A percentile compares a stretch with the other conserved stretches of the same genome.
Evolutionary conservation across 2,888 invertebrate genomes (phyloP).

Genomic region (Margaritifera margaritifera): DNA sequence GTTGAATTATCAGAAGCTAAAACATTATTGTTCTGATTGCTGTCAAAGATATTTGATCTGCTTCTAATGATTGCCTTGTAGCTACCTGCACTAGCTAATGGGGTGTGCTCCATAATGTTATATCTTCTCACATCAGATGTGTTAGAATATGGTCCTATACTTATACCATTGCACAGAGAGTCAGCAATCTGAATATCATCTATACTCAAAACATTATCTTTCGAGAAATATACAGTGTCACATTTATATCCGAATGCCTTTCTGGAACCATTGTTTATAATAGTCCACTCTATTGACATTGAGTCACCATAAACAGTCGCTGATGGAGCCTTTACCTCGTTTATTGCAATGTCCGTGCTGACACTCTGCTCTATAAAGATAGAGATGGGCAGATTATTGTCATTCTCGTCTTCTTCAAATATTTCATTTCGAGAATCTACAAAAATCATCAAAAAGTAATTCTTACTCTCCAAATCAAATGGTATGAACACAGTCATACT

Average conservation of each 20-base stretch:
- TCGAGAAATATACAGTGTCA: conserved; percentile 27
- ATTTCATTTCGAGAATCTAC: conserved; percentile 22
- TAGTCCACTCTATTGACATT: conserved; percentile 17
- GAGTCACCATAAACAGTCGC: conserved; percentile 9
- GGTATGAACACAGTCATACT: conserved; percentile 18
- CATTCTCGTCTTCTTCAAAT: conserved; percentile 22
- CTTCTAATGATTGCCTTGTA: conserved; percentile 26
- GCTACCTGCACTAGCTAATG: conserved; percentile 4
- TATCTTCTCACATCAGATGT: background rate
- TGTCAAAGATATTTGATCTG: conserved; percentile 24
- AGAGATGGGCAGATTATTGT: conserved; percentile 10
- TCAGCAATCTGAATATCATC: conserved; percentile 20
- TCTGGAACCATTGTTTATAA: conserved; percentile 20
- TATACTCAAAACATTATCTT: conserved; percentile 23
- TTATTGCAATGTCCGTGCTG: conserved; percentile 21
- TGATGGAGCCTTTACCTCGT: conserved; percentile 12
- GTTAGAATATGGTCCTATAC: conserved; percentile 10
- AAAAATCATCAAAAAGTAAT: conserved; percentile 20
- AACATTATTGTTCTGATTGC: conserved; percentile 21
- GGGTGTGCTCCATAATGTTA: background rate
- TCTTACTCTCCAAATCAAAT: conserved; percentile 16
- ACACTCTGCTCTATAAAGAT: conserved; percentile 10
- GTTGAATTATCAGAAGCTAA: conserved; percentile 8
- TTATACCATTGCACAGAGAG: conserved; percentile 10
- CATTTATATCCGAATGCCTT: conserved; percentile 25